Base-by-base conservation (phyloP, 2,888 invertebrate genomes). In the Balanococcus diminutus region DNA sequence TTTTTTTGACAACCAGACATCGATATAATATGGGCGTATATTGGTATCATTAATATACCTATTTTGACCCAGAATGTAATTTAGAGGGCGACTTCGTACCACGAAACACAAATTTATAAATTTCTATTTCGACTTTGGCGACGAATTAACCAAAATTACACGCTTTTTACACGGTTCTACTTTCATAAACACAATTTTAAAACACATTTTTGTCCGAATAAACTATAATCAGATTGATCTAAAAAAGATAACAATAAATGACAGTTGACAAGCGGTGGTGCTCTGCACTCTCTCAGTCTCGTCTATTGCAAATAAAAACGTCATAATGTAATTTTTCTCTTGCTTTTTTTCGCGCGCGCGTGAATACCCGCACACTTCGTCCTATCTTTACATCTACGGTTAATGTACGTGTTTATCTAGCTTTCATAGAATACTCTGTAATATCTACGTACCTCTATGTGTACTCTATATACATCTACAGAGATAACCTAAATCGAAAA, bases 61-160 rank as follows among this genome's bases (percentile, higher is more conserved):
- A n/a, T n/a, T n/a, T n/a, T n/a, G n/a, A n/a, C n/a, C n/a, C n/a
- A n/a, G n/a, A n/a, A n/a, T n/a, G n/a, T n/a, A n/a, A n/a, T n/a
- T n/a, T n/a, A n/a, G n/a, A n/a, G n/a, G n/a, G n/a, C n/a, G n/a
- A n/a, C n/a, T n/a, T n/a, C n/a, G n/a, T n/a, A n/a, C n/a, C n/a
- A n/a, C n/a, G n/a, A n/a, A n/a, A n/a, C n/a, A n/a, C n/a, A n/a
- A n/a, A n/a, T 36, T 4, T 36, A n/a, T 51, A 51, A n/a, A 16
- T 19, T 51, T 6, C 2, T 2, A 22, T 56, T 56, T 56, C 9
- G 56, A 22, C 36, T 56, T 56, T 1, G 56, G 56, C 36, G 14
- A 28, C 67, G 75, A 79, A 79, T 79, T 36, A 79, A 19, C n/a
- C 32, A 79, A 79, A 79, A 79, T 79, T 79, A 79, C 75, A 79